Conservation (phyloP, 2,797 vertebrate genomes). For the Antrozous pallidus region DNA sequence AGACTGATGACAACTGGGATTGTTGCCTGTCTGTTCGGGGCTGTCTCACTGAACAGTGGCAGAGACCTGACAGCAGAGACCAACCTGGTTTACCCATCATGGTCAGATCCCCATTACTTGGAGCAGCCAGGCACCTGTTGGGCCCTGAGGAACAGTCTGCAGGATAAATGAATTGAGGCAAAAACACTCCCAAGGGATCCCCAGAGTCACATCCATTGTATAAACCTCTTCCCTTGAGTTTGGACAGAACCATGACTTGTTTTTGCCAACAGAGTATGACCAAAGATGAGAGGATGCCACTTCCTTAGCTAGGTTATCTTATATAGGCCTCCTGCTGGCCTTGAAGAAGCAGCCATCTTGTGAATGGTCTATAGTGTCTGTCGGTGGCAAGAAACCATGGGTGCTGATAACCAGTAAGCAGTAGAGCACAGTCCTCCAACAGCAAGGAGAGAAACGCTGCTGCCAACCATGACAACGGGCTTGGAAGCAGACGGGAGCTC, state of each 20-base stretch:
- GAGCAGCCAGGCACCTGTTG: neutral
- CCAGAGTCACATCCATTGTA: too few species aligned
- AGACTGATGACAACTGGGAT: neutral
- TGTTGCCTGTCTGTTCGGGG: neutral
- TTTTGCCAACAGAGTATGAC: neutral
- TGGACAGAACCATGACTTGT: neutral
- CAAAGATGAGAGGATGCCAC: neutral
- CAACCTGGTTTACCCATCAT: neutral
- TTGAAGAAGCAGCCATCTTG: fast-evolving
- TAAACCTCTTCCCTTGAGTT: too few species aligned
- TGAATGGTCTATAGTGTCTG: fast-evolving
- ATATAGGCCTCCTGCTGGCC: too few species aligned
- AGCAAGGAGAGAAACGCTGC: neutral
- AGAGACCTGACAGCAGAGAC: neutral
- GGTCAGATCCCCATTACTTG: neutral
- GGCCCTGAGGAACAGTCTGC: too few species aligned
- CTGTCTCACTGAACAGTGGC: neutral
- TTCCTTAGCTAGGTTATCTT: too few species aligned
- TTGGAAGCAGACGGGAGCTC: neutral
- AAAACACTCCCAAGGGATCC: neutral
- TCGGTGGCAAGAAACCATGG: fast-evolving
- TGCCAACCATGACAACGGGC: fast-evolving
- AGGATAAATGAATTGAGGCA: neutral
- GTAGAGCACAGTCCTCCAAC: too few species aligned
- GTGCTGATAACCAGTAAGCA: neutral